Percentiles rank a stretch among this genome's conserved stretches.
Conservation (phyloP, 2,888 invertebrate species). For the Pristionchus fissidentatus region DNA sequence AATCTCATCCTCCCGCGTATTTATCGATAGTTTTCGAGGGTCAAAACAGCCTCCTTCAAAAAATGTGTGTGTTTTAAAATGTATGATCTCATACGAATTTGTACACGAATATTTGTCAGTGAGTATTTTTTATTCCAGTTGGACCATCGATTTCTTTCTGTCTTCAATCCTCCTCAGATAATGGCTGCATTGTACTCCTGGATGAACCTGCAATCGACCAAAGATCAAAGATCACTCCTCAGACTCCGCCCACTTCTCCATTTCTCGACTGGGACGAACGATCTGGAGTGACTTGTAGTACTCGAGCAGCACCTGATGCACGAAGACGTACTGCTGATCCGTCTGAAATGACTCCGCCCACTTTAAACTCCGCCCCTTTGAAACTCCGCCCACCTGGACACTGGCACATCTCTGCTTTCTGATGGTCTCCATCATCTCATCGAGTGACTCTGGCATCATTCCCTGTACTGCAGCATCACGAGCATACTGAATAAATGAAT, state of each 20-base stretch:
- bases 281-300: constrained; percentile 23
- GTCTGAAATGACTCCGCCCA: no score
- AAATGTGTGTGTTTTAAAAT: no score
- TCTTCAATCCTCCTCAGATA: constrained; percentile 17
- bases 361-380: neutral
- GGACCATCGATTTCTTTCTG: constrained; percentile 33
- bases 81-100: neutral
- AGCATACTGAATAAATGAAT: constrained; percentile 19
- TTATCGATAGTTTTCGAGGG: no score
- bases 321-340: constrained; percentile 36
- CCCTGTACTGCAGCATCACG: constrained; percentile 31
- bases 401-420: constrained; percentile 34
- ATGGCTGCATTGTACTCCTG: constrained; percentile 17
- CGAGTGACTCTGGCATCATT: constrained; percentile 19
- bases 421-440: constrained; percentile 8
- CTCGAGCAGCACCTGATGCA: constrained; percentile 41
- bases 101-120: neutral
- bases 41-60: no score
- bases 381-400: constrained; percentile 44
- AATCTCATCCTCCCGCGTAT: no score
- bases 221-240: constrained; percentile 36
- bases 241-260: constrained; percentile 43
- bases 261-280: constrained; percentile 32
- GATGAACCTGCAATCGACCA: constrained; percentile 6
- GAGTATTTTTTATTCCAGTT: constrained; percentile 21